Conservation (phyloP, 2,113 vertebrate genomes). For the Corythaixoides concolor region DNA sequence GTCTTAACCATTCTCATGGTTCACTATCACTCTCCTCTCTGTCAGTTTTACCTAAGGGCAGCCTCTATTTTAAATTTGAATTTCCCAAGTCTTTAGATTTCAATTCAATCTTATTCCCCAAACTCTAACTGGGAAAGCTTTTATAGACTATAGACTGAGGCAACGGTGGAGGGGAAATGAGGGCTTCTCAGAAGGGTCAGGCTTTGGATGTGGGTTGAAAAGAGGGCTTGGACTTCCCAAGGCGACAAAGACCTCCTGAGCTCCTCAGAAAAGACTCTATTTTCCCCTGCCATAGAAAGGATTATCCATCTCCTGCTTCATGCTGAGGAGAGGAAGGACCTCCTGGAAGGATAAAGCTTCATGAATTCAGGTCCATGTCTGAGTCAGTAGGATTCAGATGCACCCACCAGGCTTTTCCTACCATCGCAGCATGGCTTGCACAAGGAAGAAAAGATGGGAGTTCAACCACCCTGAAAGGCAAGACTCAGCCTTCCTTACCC, state of each 20-base stretch:
- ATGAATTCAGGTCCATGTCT: background rate
- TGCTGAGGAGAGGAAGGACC: background rate
- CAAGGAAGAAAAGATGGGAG: background rate
- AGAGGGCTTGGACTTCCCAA: background rate
- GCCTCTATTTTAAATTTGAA: background rate
- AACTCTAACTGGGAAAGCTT: background rate
- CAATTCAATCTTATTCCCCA: background rate
- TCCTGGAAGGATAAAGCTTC: background rate
- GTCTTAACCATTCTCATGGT: background rate
- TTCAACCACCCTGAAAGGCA: background rate
- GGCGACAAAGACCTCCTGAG: background rate
- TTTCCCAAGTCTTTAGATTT: background rate
- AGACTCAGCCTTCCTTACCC: background rate
- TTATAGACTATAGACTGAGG: background rate
- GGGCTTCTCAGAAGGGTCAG: background rate
- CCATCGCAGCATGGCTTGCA: background rate
- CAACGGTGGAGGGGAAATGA: background rate
- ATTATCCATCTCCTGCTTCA: background rate
- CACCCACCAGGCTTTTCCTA: background rate
- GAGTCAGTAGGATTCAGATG: background rate
- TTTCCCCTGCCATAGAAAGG: background rate
- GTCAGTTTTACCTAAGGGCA: background rate
- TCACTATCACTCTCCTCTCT: background rate
- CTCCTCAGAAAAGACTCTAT: background rate
- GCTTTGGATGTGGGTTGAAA: background rate